Conservation (phyloP, 1,140 invertebrate species). For the Zaprionus kolodkinae region DNA sequence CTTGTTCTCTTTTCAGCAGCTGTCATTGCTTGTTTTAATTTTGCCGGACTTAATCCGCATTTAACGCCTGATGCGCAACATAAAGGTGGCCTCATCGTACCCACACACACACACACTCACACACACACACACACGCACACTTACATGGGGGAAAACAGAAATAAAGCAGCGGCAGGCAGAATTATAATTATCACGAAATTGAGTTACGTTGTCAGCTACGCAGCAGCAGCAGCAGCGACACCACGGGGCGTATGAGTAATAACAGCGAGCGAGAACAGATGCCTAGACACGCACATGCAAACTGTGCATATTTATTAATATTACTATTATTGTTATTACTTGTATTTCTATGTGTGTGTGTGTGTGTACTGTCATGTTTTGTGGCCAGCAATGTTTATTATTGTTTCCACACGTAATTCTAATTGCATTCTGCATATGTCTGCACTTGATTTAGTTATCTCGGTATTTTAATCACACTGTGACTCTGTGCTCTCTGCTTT, state of each 20-base stretch:
- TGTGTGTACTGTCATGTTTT: not conserved
- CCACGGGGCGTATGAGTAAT: constrained; percentile 57
- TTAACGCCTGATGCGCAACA: constrained; percentile 39
- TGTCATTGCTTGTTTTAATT: constrained; percentile 29
- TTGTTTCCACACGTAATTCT: constrained; percentile 15
- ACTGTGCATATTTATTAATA: constrained; percentile 26
- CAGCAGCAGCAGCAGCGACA: not conserved
- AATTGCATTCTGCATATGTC: constrained; percentile 35
- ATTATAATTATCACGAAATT: constrained; percentile 75
- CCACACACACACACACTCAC: constrained; percentile 21
- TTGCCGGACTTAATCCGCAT: constrained; percentile 43
- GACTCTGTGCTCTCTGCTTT: not conserved
- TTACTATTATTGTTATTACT: constrained; percentile 20
- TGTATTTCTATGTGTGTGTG: not conserved
- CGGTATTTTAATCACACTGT: not conserved
- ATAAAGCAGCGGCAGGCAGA: constrained; percentile 62
- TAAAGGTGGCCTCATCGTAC: constrained; percentile 28
- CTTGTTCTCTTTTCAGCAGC: constrained; percentile 6
- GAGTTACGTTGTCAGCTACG: constrained; percentile 63
- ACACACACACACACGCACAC: constrained; percentile 6
- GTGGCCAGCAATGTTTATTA: constrained; percentile 6
- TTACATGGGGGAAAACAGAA: constrained; percentile 1
- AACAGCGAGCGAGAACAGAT: constrained; percentile 22
- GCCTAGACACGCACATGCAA: constrained; percentile 30
- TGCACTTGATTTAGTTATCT: constrained; percentile 3